Percentiles rank a stretch among this genome's conserved stretches.
These are phyloP conservation scores for Tachuris rubrigastra DNA, from an alignment of 2,113 vertebrate species.

Conservation along the genomic window DNA sequence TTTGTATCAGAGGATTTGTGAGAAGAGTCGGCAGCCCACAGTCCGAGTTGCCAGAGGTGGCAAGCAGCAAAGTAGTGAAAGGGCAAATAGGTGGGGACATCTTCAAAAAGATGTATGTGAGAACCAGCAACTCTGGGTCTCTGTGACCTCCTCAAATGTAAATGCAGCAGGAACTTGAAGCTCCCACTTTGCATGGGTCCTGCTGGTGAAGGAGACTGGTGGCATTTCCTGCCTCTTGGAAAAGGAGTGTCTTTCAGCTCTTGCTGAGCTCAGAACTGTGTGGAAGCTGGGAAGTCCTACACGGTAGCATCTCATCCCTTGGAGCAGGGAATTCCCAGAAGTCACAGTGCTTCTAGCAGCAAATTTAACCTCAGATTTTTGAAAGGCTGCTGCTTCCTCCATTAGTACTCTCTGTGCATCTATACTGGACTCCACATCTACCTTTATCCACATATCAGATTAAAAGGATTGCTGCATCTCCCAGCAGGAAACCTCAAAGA, in stretches of 20 bases:
- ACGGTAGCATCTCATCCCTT: neutral
- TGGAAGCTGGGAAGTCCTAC: neutral
- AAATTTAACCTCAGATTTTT: neutral
- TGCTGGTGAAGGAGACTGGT: neutral
- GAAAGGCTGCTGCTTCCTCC: neutral
- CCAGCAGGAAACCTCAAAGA: neutral
- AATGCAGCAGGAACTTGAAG: neutral
- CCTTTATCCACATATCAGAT: neutral
- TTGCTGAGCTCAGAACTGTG: neutral
- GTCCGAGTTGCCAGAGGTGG: fast-evolving
- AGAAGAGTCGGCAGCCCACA: neutral
- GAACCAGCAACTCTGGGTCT: neutral
- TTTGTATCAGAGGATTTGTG: neutral
- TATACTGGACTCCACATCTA: neutral
- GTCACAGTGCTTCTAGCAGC: neutral
- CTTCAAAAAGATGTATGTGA: neutral
- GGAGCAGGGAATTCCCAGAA: neutral
- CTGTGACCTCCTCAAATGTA: neutral
- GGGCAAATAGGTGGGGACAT: neutral
- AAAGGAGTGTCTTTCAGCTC: fast-evolving
- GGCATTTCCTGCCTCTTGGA: neutral
- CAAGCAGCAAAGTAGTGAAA: neutral
- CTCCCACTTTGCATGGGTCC: fast-evolving
- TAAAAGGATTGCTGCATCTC: neutral
- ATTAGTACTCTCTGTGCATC: neutral